Conservation (phyloP, 2,113 vertebrate genomes). For the Centropus unirufus region DNA sequence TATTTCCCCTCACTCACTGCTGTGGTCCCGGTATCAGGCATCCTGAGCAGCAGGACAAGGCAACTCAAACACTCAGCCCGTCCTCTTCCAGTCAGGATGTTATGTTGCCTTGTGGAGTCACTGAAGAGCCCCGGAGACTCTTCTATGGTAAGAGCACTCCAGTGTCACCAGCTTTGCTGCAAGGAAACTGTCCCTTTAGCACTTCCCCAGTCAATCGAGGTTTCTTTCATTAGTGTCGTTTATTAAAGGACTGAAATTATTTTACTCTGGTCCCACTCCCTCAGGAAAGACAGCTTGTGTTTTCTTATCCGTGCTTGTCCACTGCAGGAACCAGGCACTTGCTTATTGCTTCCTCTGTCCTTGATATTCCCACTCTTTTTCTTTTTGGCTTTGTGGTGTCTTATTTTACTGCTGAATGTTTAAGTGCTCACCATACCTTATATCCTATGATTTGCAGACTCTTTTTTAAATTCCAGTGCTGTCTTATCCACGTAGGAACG, state of each 20-base stretch:
- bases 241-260: conserved; percentile 1
- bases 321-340: background rate
- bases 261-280: background rate
- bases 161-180: conserved; percentile 59
- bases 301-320: conserved; percentile 26
- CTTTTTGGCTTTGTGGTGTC: background rate
- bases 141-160: conserved; percentile 84
- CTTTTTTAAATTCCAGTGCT: background rate
- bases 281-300: background rate
- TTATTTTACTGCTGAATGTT: background rate
- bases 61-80: conserved; percentile 84
- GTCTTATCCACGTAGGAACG: background rate
- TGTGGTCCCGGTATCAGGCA: conserved; percentile 80
- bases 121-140: conserved; percentile 83
- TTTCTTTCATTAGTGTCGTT: conserved; percentile 1
- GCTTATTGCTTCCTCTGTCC: conserved; percentile 19
- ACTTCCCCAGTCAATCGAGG: background rate
- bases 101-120: conserved; percentile 86
- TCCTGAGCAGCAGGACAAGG: conserved; percentile 83
- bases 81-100: conserved; percentile 82
- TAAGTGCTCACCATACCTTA: background rate
- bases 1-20: conserved; percentile 83
- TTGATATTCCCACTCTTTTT: background rate
- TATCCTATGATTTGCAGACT: background rate
- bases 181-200: conserved; percentile 51